A percentile compares a stretch with the other conserved stretches of the same genome.
These are phyloP conservation scores for Panthera tigris DNA, from an alignment of 2,113 vertebrate species.

Conservation along the genomic window DNA sequence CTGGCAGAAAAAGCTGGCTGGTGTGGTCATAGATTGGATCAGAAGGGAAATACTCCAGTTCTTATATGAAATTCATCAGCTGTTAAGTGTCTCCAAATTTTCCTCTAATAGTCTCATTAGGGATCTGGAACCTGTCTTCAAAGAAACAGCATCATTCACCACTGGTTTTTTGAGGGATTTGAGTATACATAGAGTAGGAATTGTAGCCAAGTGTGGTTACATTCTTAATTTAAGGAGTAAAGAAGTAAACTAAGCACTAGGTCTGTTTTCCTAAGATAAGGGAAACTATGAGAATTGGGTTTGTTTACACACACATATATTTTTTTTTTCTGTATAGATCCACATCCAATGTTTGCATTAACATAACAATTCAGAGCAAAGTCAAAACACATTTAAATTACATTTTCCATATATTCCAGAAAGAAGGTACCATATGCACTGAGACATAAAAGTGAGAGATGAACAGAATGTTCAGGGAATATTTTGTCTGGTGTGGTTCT, in stretches of 20 bases:
- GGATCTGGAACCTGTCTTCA: slow-evolving; percentile 74
- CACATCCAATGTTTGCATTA: slow-evolving; percentile 63
- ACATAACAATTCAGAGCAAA: slow-evolving; percentile 59
- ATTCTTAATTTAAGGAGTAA: slow-evolving; percentile 63
- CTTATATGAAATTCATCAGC: slow-evolving; percentile 73
- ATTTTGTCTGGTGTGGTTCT: slow-evolving; percentile 37
- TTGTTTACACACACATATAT: slow-evolving; percentile 17
- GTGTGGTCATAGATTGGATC: slow-evolving; percentile 57
- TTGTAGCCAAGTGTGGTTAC: slow-evolving; percentile 55
- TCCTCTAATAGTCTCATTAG: slow-evolving; percentile 73
- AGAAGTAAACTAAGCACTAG: slow-evolving; percentile 38
- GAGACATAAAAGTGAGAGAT: slow-evolving; percentile 37
- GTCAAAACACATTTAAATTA: slow-evolving; percentile 66
- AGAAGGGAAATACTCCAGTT: slow-evolving; percentile 64
- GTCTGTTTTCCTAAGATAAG: slow-evolving; percentile 60
- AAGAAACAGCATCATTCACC: slow-evolving; percentile 62
- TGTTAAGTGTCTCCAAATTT: slow-evolving; percentile 73
- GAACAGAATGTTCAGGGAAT: slow-evolving; percentile 27
- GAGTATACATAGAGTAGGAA: slow-evolving; percentile 8
- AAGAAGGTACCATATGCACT: not conserved
- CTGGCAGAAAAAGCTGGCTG: slow-evolving; percentile 65
- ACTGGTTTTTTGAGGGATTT: slow-evolving; percentile 69
- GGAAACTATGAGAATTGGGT: slow-evolving; percentile 34
- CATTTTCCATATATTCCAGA: slow-evolving; percentile 49
- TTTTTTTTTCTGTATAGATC: slow-evolving; percentile 17